Percentiles rank a stretch among this genome's conserved stretches.
Conservation (phyloP, 2,797 vertebrate species). For the Hydrolagus colliei region DNA sequence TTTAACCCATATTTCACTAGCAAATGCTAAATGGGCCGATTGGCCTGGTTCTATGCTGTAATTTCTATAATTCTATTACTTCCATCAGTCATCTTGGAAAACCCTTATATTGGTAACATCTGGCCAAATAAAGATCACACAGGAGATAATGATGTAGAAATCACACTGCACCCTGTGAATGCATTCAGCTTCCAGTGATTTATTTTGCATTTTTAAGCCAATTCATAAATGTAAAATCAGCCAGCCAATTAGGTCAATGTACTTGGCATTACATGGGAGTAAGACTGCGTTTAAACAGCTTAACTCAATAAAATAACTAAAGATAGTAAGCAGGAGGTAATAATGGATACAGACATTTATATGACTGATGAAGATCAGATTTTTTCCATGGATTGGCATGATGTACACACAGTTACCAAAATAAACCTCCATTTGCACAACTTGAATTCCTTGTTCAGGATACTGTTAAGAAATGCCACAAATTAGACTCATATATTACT, state of each 20-base stretch:
- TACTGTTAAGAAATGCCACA: neutral
- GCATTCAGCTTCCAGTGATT: neutral
- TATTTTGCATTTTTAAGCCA: neutral
- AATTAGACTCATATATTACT: neutral
- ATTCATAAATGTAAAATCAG: slow-evolving; percentile 20
- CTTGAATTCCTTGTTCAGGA: no score
- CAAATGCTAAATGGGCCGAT: no score
- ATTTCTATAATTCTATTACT: no score
- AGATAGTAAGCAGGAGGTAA: neutral
- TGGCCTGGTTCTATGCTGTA: no score
- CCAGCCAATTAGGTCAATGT: neutral
- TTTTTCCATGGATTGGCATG: no score
- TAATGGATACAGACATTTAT: neutral
- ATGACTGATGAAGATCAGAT: neutral
- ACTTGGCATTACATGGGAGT: neutral
- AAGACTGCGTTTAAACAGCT: neutral
- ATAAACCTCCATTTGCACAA: no score
- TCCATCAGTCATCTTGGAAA: neutral
- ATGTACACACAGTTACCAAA: no score
- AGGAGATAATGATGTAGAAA: neutral
- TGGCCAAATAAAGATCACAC: neutral
- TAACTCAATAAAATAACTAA: neutral
- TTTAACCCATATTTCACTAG: no score
- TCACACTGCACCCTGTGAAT: neutral
- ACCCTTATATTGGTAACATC: neutral